Conservation (phyloP, 1,140 invertebrate genomes). For the Habropoda laboriosa region DNA sequence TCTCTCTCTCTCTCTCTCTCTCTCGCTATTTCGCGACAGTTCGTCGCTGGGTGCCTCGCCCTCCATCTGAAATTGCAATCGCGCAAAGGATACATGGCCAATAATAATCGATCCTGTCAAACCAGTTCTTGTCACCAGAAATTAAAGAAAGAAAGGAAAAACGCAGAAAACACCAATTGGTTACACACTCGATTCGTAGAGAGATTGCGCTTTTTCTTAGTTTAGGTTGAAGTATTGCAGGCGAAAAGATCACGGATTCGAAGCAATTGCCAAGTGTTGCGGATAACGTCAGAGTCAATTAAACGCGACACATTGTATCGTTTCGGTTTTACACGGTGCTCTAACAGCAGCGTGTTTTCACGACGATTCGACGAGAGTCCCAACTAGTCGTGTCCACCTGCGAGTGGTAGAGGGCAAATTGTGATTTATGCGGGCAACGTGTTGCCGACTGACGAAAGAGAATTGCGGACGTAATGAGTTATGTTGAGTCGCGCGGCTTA, state of each 20-base stretch:
- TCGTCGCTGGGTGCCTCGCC: neutral
- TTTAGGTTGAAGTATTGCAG: no score
- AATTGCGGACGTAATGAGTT: slow-evolving; percentile 66
- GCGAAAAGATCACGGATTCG: neutral
- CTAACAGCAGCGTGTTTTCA: slow-evolving; percentile 44
- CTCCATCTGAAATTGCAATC: slow-evolving; percentile 8
- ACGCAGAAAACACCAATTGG: no score
- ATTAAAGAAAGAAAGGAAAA: no score
- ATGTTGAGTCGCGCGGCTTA: slow-evolving; percentile 54
- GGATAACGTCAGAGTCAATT: slow-evolving; percentile 45
- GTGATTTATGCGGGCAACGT: slow-evolving; percentile 61
- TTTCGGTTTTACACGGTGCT: slow-evolving; percentile 3
- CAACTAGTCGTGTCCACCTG: slow-evolving; percentile 53
- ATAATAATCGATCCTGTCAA: neutral
- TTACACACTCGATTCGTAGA: no score
- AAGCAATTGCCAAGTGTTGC: slow-evolving; percentile 5
- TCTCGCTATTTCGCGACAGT: neutral
- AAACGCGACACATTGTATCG: slow-evolving; percentile 29
- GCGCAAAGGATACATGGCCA: no score
- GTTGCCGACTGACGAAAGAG: slow-evolving; percentile 63
- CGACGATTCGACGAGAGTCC: slow-evolving; percentile 40
- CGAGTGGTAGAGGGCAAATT: slow-evolving; percentile 58
- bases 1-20: no score
- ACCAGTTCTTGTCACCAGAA: neutral
- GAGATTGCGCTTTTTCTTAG: no score